A percentile compares a stretch with the other conserved stretches of the same genome.
Conservation (phyloP, 2,113 vertebrate species). For the Pavo muticus region DNA sequence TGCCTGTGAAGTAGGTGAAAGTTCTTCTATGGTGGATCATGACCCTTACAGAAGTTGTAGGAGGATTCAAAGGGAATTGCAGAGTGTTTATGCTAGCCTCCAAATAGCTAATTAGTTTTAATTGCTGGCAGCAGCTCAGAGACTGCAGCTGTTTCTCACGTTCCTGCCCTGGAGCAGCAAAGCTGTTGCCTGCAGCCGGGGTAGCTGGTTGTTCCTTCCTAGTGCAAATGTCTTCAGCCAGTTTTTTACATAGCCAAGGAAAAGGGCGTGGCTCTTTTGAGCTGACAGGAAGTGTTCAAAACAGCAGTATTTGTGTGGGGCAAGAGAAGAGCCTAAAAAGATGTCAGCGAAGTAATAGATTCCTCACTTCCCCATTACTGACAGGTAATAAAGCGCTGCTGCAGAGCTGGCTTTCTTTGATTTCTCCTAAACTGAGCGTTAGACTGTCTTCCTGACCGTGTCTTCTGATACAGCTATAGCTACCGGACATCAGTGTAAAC, state of each 20-base stretch:
- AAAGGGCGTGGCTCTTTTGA: neutral
- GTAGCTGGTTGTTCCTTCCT: neutral
- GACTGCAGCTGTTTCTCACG: constrained; percentile 20
- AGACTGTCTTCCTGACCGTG: neutral
- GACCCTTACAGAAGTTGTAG: neutral
- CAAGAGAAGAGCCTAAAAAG: neutral
- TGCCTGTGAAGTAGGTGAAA: neutral
- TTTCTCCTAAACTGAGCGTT: neutral
- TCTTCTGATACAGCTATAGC: neutral
- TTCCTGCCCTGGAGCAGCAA: constrained; percentile 11
- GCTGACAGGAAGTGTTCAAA: neutral
- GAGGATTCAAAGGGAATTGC: neutral
- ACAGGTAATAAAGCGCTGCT: neutral
- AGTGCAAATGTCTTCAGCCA: neutral
- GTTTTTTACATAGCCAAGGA: neutral
- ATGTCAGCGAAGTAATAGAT: neutral
- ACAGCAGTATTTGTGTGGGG: neutral
- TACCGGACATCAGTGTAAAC: neutral
- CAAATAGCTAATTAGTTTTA: constrained; percentile 39
- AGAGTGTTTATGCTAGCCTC: neutral
- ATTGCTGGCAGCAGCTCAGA: constrained; percentile 20
- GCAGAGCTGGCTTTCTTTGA: neutral
- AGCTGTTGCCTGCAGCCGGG: constrained; percentile 17
- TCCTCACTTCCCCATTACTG: neutral
- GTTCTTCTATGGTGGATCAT: neutral